A percentile compares a stretch with the other conserved stretches of the same genome.
Evolutionary conservation across 2,888 invertebrate genomes (phyloP).

Genomic region (Drosophila paramelanica): DNA sequence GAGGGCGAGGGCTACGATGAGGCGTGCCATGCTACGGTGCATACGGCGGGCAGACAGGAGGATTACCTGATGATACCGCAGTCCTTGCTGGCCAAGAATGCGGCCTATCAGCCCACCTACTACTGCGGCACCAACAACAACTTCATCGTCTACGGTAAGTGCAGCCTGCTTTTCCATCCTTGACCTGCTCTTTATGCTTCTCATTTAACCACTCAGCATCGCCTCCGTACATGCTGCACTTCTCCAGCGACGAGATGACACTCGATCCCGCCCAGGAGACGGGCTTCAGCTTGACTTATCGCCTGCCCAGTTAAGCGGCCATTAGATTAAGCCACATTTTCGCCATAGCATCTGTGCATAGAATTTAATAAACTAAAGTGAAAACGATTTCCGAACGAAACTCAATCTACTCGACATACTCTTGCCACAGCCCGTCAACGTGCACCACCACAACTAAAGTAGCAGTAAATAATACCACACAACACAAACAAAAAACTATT

Average conservation of each 20-base stretch:
- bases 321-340: slow-evolving; percentile 48
- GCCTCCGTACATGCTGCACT: slow-evolving; percentile 87
- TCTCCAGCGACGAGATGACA: slow-evolving; percentile 86
- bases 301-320: slow-evolving; percentile 50
- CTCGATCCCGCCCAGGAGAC: slow-evolving; percentile 69
- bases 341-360: slow-evolving; percentile 36
- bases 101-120: slow-evolving; percentile 77
- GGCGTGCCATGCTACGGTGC: slow-evolving; percentile 86
- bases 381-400: slow-evolving; percentile 30
- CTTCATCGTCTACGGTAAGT: slow-evolving; percentile 67
- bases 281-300: slow-evolving; percentile 81
- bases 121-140: slow-evolving; percentile 82
- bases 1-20: slow-evolving; percentile 83
- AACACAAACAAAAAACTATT: background rate
- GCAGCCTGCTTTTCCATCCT: background rate
- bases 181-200: slow-evolving; percentile 23
- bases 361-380: slow-evolving; percentile 62
- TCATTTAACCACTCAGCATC: slow-evolving; percentile 84
- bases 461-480: background rate
- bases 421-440: slow-evolving; percentile 7
- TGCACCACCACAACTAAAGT: background rate
- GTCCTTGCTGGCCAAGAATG: slow-evolving; percentile 81
- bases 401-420: slow-evolving; percentile 12
- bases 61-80: slow-evolving; percentile 87
- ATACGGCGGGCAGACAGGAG: slow-evolving; percentile 85